Evolutionary conservation across 2,888 invertebrate genomes (phyloP).

Genomic region (Gymnoscelis rufifasciata): DNA sequence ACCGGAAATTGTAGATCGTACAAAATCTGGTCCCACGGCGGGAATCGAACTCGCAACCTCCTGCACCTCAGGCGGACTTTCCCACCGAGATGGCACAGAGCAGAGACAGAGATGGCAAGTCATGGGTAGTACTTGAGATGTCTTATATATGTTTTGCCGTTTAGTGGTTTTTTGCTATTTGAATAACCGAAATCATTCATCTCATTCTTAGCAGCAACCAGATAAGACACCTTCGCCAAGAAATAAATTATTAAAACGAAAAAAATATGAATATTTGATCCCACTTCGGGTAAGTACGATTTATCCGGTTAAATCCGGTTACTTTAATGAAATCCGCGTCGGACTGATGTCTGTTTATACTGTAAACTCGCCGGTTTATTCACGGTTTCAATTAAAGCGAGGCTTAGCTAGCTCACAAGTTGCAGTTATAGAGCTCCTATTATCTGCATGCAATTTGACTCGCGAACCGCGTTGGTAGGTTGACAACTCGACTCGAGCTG

Average conservation of each 20-base stretch:
- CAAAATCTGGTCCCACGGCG: too few relatives aligned
- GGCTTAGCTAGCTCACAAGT: constrained; percentile 60
- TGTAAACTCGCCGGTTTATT: constrained; percentile 50
- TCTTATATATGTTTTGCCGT: too few relatives aligned
- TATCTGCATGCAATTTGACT: too few relatives aligned
- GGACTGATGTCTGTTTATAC: constrained; percentile 40
- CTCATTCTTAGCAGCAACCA: constrained; percentile 5
- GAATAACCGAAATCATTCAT: background rate
- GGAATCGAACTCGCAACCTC: too few relatives aligned
- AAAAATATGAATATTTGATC: constrained; percentile 26
- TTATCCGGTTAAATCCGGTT: constrained; percentile 35
- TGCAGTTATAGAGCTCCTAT: too few relatives aligned
- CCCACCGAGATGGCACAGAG: background rate
- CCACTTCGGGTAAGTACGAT: constrained; percentile 20
- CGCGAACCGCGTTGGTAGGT: too few relatives aligned
- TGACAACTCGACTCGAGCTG: too few relatives aligned
- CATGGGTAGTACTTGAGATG: too few relatives aligned
- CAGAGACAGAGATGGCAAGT: background rate
- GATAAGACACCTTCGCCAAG: constrained; percentile 9
- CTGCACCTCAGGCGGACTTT: too few relatives aligned
- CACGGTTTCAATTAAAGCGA: constrained; percentile 68
- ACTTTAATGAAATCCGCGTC: constrained; percentile 33
- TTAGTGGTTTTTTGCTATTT: too few relatives aligned
- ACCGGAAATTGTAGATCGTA: too few relatives aligned
- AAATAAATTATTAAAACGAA: constrained; percentile 14